Evolutionary conservation across 2,888 invertebrate genomes (phyloP), one percentile per base, ranked within the genome.

Genomic region (Thera britannica): DNA sequence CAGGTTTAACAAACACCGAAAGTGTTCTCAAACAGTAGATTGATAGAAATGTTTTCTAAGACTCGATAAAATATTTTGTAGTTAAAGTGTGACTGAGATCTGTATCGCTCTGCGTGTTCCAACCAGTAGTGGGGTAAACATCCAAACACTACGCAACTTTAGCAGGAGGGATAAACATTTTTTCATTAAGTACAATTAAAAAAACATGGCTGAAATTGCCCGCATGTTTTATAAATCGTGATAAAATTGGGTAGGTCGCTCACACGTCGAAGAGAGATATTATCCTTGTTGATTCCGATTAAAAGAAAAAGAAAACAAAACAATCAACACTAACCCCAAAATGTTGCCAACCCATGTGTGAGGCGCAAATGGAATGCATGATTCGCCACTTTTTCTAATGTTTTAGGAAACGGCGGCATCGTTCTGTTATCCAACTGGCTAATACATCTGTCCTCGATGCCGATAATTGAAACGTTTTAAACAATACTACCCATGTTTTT

Each of bases 351-450:
- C 80, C 68, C 64, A 81, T 68, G 76, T 67, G 75, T 77, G 78
- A 80, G 80, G 77, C 80, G 86, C 88, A 91, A 93, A 93, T 92
- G 92, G 91, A 92, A 83, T 78, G 83, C 78, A 92, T 93, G 93
- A 93, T 89, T 92, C 83, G 90, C 87, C 90, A 91, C 84, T 90
- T 92, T 92, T 80, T 80, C 86, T 86, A 90, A 90, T 91, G 90
- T 91, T 92, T 90, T 90, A 85, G 85, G 86, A 90, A 90, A 89
- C 83, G 82, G 76, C 83, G 83, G 79, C 78, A 73, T 74, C 71
- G 73, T 66, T 80, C 79, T 85, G 84, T 86, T 85, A 86, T 85
- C 81, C 84, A 83, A 84, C 84, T 68, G 79, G 80, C 84, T 82
- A 84, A 85, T 82, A 83, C 80, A 79, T 79, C 82, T 80, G 81